Evolutionary conservation across 2,888 invertebrate genomes (phyloP).

Genomic region (Sarcophaga caerulescens): DNA sequence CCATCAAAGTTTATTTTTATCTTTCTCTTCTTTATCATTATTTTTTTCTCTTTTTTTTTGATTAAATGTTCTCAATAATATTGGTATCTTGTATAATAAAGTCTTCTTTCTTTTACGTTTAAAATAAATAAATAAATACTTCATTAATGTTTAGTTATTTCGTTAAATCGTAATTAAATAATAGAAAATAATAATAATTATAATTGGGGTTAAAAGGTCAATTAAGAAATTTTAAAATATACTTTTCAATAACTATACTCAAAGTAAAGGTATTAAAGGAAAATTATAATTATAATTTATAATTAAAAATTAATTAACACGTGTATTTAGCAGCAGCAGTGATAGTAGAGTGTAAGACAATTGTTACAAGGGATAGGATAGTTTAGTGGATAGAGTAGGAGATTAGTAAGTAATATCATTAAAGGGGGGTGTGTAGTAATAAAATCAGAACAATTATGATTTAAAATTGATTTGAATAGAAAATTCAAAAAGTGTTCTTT

Average conservation of each 20-base stretch:
- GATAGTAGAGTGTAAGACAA: not conserved
- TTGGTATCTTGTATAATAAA: not conserved
- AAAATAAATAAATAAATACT: too few relatives aligned
- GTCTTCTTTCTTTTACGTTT: not conserved
- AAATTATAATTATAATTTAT: not conserved
- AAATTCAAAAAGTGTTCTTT: not conserved
- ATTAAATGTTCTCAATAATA: not conserved
- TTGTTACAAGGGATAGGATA: not conserved
- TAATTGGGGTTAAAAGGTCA: not conserved
- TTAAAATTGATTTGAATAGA: too few relatives aligned
- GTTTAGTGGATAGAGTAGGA: too few relatives aligned
- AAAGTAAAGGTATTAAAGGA: not conserved
- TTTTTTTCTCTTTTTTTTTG: not conserved
- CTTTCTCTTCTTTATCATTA: not conserved
- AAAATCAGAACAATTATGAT: too few relatives aligned
- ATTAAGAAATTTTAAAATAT: conserved; percentile 1
- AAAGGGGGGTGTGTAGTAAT: too few relatives aligned
- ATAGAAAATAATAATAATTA: not conserved
- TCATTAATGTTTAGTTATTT: too few relatives aligned
- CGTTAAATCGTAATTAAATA: not conserved
- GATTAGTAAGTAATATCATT: too few relatives aligned
- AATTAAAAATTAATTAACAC: not conserved
- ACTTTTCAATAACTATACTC: not conserved
- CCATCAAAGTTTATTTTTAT: conserved; percentile 65
- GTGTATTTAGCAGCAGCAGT: conserved; percentile 26